Conservation (phyloP, 2,888 invertebrate species). For the Drosophila rellima region DNA sequence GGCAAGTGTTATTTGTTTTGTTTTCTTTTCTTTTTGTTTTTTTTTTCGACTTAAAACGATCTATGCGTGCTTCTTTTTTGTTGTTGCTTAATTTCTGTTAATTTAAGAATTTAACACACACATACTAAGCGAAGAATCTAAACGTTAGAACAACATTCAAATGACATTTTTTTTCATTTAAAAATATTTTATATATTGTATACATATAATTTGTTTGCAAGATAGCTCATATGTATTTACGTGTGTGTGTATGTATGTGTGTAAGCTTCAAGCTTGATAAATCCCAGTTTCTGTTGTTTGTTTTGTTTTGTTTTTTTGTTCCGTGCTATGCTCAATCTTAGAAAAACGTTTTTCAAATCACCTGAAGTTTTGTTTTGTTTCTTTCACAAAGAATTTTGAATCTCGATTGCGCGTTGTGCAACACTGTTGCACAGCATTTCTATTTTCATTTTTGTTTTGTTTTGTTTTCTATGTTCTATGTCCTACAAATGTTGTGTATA, state of each 20-base stretch:
- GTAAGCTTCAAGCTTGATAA: conserved; percentile 76
- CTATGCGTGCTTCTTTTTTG: conserved; percentile 18
- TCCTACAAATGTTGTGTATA: conserved; percentile 20
- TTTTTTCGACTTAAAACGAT: conserved; percentile 29
- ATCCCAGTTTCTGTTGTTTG: conserved; percentile 67
- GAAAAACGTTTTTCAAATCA: conserved; percentile 65
- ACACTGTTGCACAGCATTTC: conserved; percentile 46
- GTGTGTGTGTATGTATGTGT: conserved; percentile 41
- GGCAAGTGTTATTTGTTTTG: conserved; percentile 21
- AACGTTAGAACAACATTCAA: conserved; percentile 54
- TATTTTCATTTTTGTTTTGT: not conserved
- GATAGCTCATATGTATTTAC: conserved; percentile 45
- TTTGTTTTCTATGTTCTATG: conserved; percentile 10
- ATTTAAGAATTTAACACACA: conserved; percentile 60
- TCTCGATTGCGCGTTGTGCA: conserved; percentile 39
- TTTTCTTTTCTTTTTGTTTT: conserved; percentile 9
- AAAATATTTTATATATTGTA: conserved; percentile 35
- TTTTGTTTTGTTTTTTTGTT: conserved; percentile 41
- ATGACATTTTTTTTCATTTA: conserved; percentile 31
- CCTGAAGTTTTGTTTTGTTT: conserved; percentile 55
- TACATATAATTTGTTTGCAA: conserved; percentile 10
- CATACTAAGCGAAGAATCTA: conserved; percentile 50
- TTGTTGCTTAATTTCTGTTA: conserved; percentile 29
- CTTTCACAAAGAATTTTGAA: conserved; percentile 73
- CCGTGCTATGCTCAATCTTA: conserved; percentile 53